Conservation (phyloP, 2,888 invertebrate species). For the Leptarthrus brevirostris region DNA sequence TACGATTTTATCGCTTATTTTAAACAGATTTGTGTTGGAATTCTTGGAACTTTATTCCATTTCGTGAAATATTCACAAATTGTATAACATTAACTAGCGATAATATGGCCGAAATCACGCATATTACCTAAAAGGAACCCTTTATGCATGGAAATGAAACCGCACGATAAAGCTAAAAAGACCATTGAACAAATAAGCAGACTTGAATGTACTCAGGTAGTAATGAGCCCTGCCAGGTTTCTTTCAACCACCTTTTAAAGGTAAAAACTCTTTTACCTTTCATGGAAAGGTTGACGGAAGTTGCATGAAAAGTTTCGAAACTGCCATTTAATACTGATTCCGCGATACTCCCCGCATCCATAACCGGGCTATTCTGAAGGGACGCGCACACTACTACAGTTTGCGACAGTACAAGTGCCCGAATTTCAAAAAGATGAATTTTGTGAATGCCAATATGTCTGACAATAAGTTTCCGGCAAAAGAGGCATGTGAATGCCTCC, state of each 20-base stretch:
- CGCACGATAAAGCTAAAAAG: too few relatives aligned
- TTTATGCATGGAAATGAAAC: too few relatives aligned
- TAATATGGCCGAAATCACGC: background rate
- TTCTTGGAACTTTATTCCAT: background rate
- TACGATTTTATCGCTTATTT: too few relatives aligned
- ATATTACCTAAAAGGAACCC: too few relatives aligned
- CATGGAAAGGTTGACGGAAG: background rate
- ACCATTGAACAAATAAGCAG: too few relatives aligned
- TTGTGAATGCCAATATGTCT: slow-evolving; percentile 33
- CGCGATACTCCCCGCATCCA: too few relatives aligned
- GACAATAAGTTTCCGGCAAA: slow-evolving; percentile 34
- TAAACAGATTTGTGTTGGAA: background rate
- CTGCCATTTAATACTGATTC: too few relatives aligned
- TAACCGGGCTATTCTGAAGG: too few relatives aligned
- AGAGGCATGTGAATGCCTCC: slow-evolving; percentile 7
- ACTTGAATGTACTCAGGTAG: too few relatives aligned
- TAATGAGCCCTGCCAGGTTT: background rate
- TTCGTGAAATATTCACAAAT: background rate
- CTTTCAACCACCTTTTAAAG: background rate
- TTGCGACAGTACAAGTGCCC: background rate
- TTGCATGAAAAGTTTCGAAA: slow-evolving; percentile 5
- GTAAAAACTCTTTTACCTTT: background rate
- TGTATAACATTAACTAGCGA: background rate
- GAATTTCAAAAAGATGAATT: slow-evolving; percentile 27
- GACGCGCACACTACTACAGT: too few relatives aligned